Evolutionary conservation across 1,140 invertebrate genomes (phyloP), one percentile per base, ranked within the genome.

Genomic region (Phymorhynchus buccinoides): DNA sequence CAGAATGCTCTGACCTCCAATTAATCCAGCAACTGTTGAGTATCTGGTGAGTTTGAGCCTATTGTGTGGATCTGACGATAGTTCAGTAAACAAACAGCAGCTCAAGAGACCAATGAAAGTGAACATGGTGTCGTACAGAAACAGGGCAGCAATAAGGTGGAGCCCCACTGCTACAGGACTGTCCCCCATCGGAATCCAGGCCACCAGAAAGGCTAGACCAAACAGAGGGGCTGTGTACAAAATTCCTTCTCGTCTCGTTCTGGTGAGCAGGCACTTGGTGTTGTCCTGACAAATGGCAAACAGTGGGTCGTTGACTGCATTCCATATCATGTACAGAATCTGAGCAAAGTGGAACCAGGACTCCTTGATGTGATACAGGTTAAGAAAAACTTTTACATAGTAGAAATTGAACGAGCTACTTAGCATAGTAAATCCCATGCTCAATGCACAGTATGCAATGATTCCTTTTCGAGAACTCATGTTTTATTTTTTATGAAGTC

Each of bases 231-330:
- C 93, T 14, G 92, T 89, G 48, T 92, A 93, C 22, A 92, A 88
- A 80, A 94, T 93, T 41, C 91, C 90, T 52, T 92, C 88, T 35
- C 91, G 71, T 9, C 94, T 87, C 41, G 90, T 92, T 44, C 88
- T 92, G 30, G 94, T 89, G 86, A 92, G 93, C 62, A 83, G 66
- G 42, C 85, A 89, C 3, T 86, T 86, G 32, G 88, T 88, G 39
- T 88, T 91, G 85, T 93, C 93, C 81, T 93, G 92, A 9, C 90
- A 84, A 83, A 94, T 94, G 22, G 93, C 94, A 87, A 94, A 94
- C 48, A 94, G 83, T 9, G 94, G 94, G 84, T 94, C 94, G 84
- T 94, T 94, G 48, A 94, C 87, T 0, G 94, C 91, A 87, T 94
- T 94, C 94, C 94, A 94, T 9, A 94, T 62, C 86, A 94, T 87